Conservation (phyloP, 2,797 vertebrate genomes). For the Gastrophryne carolinensis region DNA sequence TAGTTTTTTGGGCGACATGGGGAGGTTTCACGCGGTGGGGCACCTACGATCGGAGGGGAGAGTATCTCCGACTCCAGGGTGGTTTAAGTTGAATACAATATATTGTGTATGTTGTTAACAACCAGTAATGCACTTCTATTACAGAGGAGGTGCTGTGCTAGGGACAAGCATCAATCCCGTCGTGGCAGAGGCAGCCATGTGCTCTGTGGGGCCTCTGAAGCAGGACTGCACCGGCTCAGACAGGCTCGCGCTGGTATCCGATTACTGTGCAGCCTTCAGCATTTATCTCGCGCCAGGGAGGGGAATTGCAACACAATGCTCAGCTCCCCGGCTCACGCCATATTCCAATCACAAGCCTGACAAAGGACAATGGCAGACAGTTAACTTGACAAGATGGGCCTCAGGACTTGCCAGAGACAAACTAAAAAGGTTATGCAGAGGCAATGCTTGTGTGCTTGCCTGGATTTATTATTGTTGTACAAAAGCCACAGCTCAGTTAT, state of each 20-base stretch:
- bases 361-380: not conserved
- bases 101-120: no score
- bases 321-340: not conserved
- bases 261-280: not conserved
- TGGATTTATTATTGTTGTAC: no score
- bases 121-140: no score
- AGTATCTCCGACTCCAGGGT: no score
- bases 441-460: not conserved
- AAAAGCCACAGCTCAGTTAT: no score
- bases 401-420: not conserved
- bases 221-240: constrained; percentile 25
- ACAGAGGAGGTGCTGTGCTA: no score
- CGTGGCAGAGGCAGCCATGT: not conserved
- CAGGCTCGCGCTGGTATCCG: constrained; percentile 28
- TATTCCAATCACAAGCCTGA: not conserved
- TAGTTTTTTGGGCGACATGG: no score
- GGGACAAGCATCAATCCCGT: no score
- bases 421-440: no score
- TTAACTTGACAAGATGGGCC: not conserved
- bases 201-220: not conserved
- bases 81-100: no score
- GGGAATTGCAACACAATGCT: not conserved
- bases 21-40: no score
- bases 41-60: no score
- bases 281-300: not conserved